Conservation (phyloP, 1,140 invertebrate genomes). For the Medauroidea extradentata region DNA sequence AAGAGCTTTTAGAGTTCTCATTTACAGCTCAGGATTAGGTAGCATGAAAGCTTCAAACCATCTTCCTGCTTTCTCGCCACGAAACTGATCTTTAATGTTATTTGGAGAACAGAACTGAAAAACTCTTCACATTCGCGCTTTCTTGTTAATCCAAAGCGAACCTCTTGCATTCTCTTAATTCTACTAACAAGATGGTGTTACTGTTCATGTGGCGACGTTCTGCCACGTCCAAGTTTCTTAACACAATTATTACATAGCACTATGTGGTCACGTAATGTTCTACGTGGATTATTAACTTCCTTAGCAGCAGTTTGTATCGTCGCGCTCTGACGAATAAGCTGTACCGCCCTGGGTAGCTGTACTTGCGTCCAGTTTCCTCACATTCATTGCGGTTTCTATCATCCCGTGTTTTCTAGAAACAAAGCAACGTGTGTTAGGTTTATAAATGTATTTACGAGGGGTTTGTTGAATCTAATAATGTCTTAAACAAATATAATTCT, state of each 20-base stretch:
- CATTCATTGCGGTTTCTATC: no score
- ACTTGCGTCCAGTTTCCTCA: no score
- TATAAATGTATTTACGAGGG: no score
- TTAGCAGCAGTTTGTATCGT: background rate
- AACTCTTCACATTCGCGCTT: background rate
- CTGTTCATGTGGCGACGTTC: no score
- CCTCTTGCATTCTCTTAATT: background rate
- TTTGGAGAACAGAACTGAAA: background rate
- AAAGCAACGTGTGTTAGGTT: no score
- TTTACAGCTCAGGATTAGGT: background rate
- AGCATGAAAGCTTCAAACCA: background rate
- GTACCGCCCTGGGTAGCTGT: no score
- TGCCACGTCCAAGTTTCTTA: background rate
- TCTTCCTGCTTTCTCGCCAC: background rate
- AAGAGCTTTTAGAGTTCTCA: background rate
- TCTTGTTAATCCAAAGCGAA: background rate
- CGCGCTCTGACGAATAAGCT: no score
- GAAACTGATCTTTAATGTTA: background rate
- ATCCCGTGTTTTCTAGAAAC: no score
- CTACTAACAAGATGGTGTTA: background rate
- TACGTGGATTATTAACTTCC: background rate
- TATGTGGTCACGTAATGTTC: background rate
- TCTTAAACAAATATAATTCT: no score
- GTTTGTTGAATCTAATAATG: no score
- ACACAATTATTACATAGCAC: background rate